phyloP scores from a whole-genome alignment of 2,888 invertebrate genomes.

The Heliconius ethilla region DNA sequence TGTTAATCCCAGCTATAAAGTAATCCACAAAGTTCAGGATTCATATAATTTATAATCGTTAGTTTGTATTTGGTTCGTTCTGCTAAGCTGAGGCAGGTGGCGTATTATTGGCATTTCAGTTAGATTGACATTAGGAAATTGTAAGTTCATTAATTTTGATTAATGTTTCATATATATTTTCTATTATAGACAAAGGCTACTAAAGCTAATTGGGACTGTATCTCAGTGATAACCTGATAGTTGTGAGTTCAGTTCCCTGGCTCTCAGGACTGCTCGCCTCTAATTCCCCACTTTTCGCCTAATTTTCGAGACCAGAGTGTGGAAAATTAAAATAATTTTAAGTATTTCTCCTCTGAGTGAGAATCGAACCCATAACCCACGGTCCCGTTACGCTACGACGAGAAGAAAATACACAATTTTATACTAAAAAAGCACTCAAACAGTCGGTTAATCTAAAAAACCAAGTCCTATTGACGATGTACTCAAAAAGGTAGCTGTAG shows the following conservation, averaged over 20 bases:
- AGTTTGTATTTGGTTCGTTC: conserved; percentile 3
- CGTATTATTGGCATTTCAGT: conserved; percentile 13
- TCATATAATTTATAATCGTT: conserved; percentile 14
- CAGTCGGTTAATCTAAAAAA: conserved; percentile 5
- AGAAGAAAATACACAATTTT: neutral
- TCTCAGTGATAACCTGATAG: neutral
- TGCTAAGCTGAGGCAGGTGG: conserved; percentile 28
- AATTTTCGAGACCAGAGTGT: no score
- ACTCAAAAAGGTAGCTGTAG: conserved; percentile 8
- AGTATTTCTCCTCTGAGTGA: no score
- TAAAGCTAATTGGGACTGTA: neutral
- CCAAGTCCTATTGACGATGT: conserved; percentile 11
- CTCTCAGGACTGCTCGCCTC: no score
- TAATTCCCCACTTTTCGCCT: no score
- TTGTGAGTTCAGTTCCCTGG: neutral
- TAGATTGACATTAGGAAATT: neutral
- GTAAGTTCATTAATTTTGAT: neutral
- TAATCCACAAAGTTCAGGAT: conserved; percentile 10
- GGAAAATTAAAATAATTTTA: no score
- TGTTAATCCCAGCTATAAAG: neutral
- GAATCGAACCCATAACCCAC: neutral
- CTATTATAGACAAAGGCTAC: neutral
- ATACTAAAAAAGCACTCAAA: neutral
- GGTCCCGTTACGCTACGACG: neutral
- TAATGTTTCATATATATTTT: conserved; percentile 5